These are phyloP conservation scores for Callospermophilus lateralis DNA, from an alignment of 2,113 vertebrate genomes.

Conservation along the genomic window DNA sequence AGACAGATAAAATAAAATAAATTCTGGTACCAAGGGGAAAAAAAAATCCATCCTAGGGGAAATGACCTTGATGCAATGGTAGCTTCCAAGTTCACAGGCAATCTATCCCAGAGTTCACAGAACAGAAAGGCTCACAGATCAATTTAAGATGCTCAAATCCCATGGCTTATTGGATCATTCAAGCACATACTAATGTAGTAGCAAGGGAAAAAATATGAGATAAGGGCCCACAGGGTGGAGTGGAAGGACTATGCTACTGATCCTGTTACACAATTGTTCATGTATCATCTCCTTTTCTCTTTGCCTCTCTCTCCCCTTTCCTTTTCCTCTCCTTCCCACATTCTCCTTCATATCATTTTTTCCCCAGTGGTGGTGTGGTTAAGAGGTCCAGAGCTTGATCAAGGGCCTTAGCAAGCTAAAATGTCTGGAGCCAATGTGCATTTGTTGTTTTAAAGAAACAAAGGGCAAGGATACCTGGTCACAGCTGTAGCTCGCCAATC, in stretches of 20 bases:
- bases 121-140: neutral
- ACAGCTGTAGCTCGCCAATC: neutral
- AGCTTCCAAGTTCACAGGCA: neutral
- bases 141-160: neutral
- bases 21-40: neutral
- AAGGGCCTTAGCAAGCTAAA: neutral
- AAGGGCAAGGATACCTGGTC: neutral
- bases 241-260: neutral
- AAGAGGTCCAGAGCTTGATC: neutral
- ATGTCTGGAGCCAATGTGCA: neutral
- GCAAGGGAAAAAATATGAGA: neutral
- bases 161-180: neutral
- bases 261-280: neutral
- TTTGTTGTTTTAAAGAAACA: neutral
- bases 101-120: neutral
- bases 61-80: neutral
- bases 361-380: neutral
- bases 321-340: fast-evolving
- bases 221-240: neutral
- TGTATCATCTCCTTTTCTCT: neutral
- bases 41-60: neutral
- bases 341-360: neutral
- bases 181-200: neutral
- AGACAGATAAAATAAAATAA: neutral
- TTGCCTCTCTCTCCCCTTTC: too few species aligned